Conservation (phyloP, 2,797 vertebrate genomes). For the Sandelia bainsii region DNA sequence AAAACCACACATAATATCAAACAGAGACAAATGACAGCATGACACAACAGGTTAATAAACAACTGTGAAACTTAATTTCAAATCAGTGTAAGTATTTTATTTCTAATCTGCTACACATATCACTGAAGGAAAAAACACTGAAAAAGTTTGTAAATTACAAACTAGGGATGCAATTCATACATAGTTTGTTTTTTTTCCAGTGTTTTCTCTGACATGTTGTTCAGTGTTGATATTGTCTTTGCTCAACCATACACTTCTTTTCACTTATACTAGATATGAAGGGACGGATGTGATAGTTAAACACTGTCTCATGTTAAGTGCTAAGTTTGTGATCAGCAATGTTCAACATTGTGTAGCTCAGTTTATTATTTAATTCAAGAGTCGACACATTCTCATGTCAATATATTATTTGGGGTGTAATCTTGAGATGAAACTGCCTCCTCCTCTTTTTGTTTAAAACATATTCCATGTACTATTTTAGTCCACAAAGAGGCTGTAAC, state of each 20-base stretch:
- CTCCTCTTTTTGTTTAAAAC: constrained; percentile 24
- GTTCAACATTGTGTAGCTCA: neutral
- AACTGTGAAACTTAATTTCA: constrained; percentile 1
- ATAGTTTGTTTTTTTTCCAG: constrained; percentile 7
- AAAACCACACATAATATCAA: neutral
- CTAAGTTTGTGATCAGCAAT: neutral
- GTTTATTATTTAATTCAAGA: neutral
- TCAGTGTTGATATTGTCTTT: constrained; percentile 4
- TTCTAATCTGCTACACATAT: constrained; percentile 42
- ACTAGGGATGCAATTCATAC: neutral
- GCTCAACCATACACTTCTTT: neutral
- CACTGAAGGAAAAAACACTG: neutral
- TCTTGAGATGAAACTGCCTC: neutral
- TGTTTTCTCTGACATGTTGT: constrained; percentile 12
- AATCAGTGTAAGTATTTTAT: constrained; percentile 42
- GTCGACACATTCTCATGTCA: constrained; percentile 1
- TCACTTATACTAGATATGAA: too few relatives aligned
- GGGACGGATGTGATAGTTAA: neutral
- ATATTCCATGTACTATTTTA: constrained; percentile 8
- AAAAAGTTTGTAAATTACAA: constrained; percentile 24
- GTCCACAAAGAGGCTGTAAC: neutral
- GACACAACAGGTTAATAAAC: neutral
- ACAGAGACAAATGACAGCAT: neutral
- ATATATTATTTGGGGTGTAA: neutral
- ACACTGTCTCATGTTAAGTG: neutral